Evolutionary conservation across 2,113 vertebrate species (phyloP).

Genomic region (Toxotes chatareus): DNA sequence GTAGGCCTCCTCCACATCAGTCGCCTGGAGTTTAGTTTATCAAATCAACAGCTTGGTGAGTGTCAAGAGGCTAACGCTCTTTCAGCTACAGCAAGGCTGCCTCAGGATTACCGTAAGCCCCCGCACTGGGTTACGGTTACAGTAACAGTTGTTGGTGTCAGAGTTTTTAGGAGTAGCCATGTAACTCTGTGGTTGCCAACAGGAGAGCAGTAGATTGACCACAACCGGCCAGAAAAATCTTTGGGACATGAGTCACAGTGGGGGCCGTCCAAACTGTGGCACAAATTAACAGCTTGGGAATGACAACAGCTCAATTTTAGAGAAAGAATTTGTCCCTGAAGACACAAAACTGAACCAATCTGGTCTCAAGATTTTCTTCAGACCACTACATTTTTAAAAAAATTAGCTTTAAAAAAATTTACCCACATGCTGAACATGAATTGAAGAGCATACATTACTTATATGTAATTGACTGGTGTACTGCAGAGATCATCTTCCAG

Average conservation of each 20-base stretch:
- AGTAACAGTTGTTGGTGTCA: conserved; percentile 62
- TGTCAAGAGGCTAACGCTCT: conserved; percentile 32
- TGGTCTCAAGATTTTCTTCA: neutral
- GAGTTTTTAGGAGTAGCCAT: conserved; percentile 43
- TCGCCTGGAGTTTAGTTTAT: conserved; percentile 39
- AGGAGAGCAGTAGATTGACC: conserved; percentile 61
- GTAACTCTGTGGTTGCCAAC: conserved; percentile 62
- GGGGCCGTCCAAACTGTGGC: conserved; percentile 49
- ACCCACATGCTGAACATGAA: neutral
- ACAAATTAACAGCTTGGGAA: conserved; percentile 62
- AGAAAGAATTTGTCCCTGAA: conserved; percentile 1
- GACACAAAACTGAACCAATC: neutral
- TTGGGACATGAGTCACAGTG: conserved; percentile 72
- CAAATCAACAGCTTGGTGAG: conserved; percentile 35
- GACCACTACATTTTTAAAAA: neutral
- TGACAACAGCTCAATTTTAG: conserved; percentile 16
- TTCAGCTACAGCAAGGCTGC: conserved; percentile 44
- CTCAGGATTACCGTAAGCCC: conserved; percentile 63
- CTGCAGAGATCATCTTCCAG: neutral
- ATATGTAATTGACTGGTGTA: neutral
- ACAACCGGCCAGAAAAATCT: conserved; percentile 68
- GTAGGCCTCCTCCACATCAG: conserved; percentile 15
- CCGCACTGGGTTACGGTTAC: conserved; percentile 49
- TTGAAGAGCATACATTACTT: neutral
- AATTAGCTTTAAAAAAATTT: neutral